Conservation (phyloP, 2,888 invertebrate species). For the Cheilosia variabilis region DNA sequence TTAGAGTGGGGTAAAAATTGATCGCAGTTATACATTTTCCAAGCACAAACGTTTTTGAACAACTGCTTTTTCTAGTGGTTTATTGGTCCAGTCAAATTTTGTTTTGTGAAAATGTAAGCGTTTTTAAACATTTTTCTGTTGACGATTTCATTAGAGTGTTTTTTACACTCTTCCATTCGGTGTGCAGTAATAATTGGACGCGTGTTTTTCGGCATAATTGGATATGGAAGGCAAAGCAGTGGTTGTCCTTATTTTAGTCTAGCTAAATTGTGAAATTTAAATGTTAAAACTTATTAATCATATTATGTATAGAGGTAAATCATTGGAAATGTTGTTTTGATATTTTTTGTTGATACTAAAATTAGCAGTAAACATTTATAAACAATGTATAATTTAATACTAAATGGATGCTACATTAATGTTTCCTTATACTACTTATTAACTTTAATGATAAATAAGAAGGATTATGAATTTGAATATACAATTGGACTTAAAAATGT, state of each 20-base stretch:
- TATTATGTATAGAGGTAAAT: conserved; percentile 11
- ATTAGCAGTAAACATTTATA: conserved; percentile 17
- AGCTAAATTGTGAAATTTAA: conserved; percentile 55
- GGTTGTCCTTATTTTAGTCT: conserved; percentile 59
- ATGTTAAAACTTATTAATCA: conserved; percentile 14
- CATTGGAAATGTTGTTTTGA: conserved; percentile 2
- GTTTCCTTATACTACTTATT: conserved; percentile 16
- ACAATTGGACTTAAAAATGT: conserved; percentile 39
- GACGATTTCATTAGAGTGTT: neutral
- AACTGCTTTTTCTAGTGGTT: conserved; percentile 64
- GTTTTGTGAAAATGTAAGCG: neutral
- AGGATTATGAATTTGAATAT: neutral
- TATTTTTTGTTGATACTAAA: conserved; percentile 8
- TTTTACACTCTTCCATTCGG: neutral
- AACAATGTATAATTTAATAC: neutral
- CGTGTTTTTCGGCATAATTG: conserved; percentile 31
- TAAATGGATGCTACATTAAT: conserved; percentile 4
- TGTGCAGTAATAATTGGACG: conserved; percentile 12
- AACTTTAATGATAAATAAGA: conserved; percentile 6
- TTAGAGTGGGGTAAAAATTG: conserved; percentile 8
- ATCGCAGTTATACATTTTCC: conserved; percentile 13
- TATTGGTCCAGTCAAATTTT: conserved; percentile 29
- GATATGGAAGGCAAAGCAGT: conserved; percentile 43
- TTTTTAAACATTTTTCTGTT: neutral
- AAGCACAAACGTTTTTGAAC: conserved; percentile 6